phyloP scores from a whole-genome alignment of 1,140 invertebrate genomes.

The Laupala kohalensis region DNA sequence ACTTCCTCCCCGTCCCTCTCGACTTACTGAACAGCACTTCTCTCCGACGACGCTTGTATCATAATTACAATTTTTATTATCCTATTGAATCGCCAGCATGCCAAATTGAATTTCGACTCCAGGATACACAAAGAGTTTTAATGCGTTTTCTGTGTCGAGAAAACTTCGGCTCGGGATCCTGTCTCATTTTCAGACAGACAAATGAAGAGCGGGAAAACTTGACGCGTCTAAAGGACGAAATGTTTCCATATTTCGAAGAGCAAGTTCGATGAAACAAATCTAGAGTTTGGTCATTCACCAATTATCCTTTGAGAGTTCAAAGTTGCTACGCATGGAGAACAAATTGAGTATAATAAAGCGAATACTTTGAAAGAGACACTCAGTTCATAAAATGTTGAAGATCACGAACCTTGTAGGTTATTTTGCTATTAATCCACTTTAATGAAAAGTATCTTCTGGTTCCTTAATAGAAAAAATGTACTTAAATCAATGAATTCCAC shows the following conservation, averaged over 20 bases:
- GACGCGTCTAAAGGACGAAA: background rate
- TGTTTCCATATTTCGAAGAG: background rate
- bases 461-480: too few relatives aligned
- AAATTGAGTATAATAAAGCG: too few relatives aligned
- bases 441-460: too few relatives aligned
- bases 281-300: background rate
- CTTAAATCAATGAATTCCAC: too few relatives aligned
- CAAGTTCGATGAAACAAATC: background rate
- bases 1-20: too few relatives aligned
- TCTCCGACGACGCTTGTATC: background rate
- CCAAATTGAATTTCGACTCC: background rate
- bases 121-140: background rate
- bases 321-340: too few relatives aligned
- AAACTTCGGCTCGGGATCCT: background rate
- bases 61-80: background rate
- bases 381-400: too few relatives aligned
- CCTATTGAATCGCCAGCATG: background rate
- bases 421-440: too few relatives aligned
- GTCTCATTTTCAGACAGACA: background rate
- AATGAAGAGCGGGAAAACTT: background rate
- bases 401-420: too few relatives aligned
- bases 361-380: too few relatives aligned
- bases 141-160: background rate
- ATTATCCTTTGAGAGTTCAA: background rate
- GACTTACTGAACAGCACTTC: too few relatives aligned